Evolutionary conservation across 1,140 invertebrate species (phyloP).

Genomic region (Drosophila asahinai): DNA sequence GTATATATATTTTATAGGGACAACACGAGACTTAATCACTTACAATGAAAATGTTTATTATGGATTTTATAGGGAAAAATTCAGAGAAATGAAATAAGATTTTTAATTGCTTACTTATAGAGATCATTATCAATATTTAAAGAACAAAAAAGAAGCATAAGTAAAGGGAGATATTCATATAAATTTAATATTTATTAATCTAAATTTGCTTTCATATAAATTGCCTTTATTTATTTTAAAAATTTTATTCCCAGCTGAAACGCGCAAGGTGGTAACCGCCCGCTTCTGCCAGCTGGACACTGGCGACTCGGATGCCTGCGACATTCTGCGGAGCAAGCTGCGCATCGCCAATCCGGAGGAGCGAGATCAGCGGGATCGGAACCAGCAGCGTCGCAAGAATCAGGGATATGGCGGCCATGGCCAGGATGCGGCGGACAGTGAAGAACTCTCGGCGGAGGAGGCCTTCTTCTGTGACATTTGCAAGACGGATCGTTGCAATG

Average conservation of each 20-base stretch:
- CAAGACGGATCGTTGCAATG: conserved; percentile 70
- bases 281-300: conserved; percentile 82
- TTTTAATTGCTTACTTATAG: too few species aligned
- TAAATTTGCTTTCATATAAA: too few species aligned
- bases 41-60: neutral
- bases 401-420: conserved; percentile 38
- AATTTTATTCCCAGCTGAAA: conserved; percentile 41
- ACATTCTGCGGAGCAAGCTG: conserved; percentile 67
- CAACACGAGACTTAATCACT: neutral
- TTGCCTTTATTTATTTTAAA: too few species aligned
- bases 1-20: neutral
- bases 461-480: conserved; percentile 79
- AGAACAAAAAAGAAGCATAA: too few species aligned
- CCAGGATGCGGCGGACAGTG: conserved; percentile 41
- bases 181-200: too few species aligned
- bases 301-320: conserved; percentile 77
- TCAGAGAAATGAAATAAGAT: neutral
- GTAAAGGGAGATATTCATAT: too few species aligned
- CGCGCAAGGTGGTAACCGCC: conserved; percentile 69
- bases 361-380: conserved; percentile 37
- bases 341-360: conserved; percentile 39
- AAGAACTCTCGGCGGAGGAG: conserved; percentile 36
- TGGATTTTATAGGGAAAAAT: neutral
- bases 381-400: conserved; percentile 59
- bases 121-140: too few species aligned